These are phyloP conservation scores for Adelges cooleyi DNA, from an alignment of 1,140 invertebrate genomes.

Conservation along the genomic window DNA sequence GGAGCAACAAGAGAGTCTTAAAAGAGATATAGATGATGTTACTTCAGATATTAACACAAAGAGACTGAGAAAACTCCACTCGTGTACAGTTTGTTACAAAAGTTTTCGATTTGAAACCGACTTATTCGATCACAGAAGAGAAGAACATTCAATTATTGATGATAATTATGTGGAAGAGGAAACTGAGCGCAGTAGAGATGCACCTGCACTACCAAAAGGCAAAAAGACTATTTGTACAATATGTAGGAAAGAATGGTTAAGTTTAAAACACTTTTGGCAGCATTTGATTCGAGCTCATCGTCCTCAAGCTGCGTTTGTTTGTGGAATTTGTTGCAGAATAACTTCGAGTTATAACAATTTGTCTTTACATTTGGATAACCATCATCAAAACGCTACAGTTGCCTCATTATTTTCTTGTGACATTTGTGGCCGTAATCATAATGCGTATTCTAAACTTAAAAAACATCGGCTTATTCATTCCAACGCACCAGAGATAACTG, in stretches of 20 bases:
- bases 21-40: slow-evolving; percentile 25
- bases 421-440: slow-evolving; percentile 49
- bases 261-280: slow-evolving; percentile 51
- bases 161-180: slow-evolving; percentile 13
- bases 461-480: slow-evolving; percentile 49
- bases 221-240: slow-evolving; percentile 42
- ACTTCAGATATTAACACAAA: slow-evolving; percentile 27
- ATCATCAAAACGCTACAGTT: slow-evolving; percentile 41
- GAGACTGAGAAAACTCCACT: slow-evolving; percentile 23
- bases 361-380: slow-evolving; percentile 43
- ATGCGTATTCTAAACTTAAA: slow-evolving; percentile 47
- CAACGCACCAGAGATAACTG: slow-evolving; percentile 31
- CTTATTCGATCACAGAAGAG: slow-evolving; percentile 41
- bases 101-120: slow-evolving; percentile 38
- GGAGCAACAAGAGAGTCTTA: slow-evolving; percentile 10
- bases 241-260: slow-evolving; percentile 49
- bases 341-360: slow-evolving; percentile 43
- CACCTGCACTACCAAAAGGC: not conserved
- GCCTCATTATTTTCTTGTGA: slow-evolving; percentile 47
- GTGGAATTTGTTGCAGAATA: slow-evolving; percentile 48
- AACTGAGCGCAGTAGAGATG: not conserved
- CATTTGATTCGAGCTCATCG: slow-evolving; percentile 50
- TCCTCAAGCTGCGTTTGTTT: slow-evolving; percentile 46
- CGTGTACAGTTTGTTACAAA: slow-evolving; percentile 14
- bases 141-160: slow-evolving; percentile 32